These are phyloP conservation scores for Phaonia tiefii DNA, from an alignment of 2,888 invertebrate species.

Conservation along the genomic window DNA sequence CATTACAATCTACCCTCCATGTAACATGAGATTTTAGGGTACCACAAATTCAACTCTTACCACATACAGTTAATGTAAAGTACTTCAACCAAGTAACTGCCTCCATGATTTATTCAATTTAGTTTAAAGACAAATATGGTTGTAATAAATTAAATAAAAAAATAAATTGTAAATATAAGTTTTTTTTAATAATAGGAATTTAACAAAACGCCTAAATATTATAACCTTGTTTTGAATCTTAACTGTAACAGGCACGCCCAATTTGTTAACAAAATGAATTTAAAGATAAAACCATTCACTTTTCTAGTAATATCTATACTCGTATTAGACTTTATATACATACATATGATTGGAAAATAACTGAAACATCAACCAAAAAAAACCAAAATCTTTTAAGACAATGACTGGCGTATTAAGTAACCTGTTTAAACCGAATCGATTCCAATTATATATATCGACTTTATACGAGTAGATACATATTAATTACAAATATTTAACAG, in stretches of 20 bases:
- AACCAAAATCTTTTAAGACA: constrained; percentile 12
- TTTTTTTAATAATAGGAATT: neutral
- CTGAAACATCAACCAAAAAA: neutral
- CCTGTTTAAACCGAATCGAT: neutral
- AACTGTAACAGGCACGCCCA: constrained; percentile 13
- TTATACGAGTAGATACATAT: no score
- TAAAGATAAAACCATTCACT: constrained; percentile 22
- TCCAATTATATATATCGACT: neutral
- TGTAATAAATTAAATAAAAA: constrained; percentile 23
- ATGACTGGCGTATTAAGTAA: constrained; percentile 27
- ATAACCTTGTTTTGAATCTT: constrained; percentile 6
- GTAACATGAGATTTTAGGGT: no score
- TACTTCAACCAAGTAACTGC: no score
- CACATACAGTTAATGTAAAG: no score
- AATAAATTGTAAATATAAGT: neutral
- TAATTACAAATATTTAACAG: no score
- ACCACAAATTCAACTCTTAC: no score
- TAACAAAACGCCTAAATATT: neutral
- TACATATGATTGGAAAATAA: neutral
- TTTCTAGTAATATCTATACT: constrained; percentile 1
- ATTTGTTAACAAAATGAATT: neutral
- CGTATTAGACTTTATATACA: no score
- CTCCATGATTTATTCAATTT: constrained; percentile 38
- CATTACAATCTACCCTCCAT: no score
- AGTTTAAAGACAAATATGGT: constrained; percentile 35